Percentiles rank a stretch among this genome's conserved stretches.
Evolutionary conservation across 2,797 vertebrate genomes (phyloP).

Genomic region (Scyliorhinus canicula): DNA sequence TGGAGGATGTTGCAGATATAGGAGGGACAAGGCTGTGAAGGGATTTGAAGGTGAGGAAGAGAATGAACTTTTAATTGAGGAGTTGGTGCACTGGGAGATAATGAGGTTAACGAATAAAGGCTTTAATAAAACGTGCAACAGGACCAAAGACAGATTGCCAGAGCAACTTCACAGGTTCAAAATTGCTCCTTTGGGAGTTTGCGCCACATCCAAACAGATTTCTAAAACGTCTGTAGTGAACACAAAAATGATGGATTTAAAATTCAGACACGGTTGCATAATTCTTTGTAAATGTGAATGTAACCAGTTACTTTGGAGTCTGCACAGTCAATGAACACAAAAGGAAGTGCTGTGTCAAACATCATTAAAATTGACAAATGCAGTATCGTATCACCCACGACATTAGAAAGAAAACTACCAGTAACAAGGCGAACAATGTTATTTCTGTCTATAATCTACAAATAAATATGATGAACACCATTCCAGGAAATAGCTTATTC

Average conservation of each 20-base stretch:
- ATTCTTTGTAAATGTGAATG: constrained; percentile 2
- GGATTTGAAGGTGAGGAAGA: background rate
- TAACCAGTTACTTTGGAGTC: background rate
- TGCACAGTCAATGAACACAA: background rate
- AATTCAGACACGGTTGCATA: background rate
- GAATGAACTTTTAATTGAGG: background rate
- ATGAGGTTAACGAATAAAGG: background rate
- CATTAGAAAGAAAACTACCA: constrained; percentile 33
- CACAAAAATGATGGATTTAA: background rate
- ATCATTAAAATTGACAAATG: constrained; percentile 35
- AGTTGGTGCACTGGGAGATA: background rate
- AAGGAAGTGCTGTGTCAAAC: constrained; percentile 35
- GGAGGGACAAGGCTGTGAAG: background rate
- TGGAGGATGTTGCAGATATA: background rate
- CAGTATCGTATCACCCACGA: background rate
- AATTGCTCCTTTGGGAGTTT: background rate
- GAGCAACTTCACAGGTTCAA: background rate
- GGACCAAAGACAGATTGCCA: too few species aligned
- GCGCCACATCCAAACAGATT: background rate
- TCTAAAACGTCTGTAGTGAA: background rate
- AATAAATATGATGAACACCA: constrained; percentile 29
- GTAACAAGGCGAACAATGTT: constrained; percentile 32
- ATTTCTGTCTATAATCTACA: constrained; percentile 27
- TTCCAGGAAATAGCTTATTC: constrained; percentile 32
- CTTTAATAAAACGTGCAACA: background rate